Conservation (phyloP, 37 sponge, comb jelly and placozoan species). For the Agelas oroides region DNA sequence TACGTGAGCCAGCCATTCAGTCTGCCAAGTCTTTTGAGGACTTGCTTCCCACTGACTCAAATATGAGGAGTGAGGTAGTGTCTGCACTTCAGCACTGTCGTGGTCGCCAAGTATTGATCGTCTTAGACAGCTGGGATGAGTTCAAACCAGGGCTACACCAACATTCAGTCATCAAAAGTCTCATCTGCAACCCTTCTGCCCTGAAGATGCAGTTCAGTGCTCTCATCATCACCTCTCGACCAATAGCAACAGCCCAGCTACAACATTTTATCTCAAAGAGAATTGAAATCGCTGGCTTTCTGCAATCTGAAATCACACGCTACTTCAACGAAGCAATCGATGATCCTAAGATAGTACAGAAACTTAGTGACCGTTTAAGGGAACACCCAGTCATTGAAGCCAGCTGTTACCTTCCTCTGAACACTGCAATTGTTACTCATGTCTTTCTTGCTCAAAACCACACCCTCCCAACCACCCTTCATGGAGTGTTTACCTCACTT, state of each 20-base stretch:
- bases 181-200: background rate
- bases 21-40: background rate
- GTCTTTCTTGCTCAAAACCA: too few species aligned
- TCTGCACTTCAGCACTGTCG: background rate
- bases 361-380: background rate
- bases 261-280: background rate
- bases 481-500: background rate
- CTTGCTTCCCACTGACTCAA: background rate
- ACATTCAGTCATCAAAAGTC: background rate
- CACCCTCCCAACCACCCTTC: too few species aligned
- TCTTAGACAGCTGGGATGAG: conserved; percentile 24
- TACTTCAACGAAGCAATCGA: background rate
- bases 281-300: background rate
- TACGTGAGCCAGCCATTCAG: background rate
- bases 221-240: conserved; percentile 15
- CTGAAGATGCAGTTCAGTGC: background rate
- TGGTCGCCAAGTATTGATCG: background rate
- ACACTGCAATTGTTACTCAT: too few species aligned
- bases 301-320: too few species aligned
- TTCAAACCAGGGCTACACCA: background rate
- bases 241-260: background rate
- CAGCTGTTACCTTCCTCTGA: background rate
- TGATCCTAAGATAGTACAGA: background rate
- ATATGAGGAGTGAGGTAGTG: background rate
- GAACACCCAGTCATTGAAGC: background rate